Conservation (phyloP, 2,888 invertebrate genomes). For the Plagodis pulveraria region DNA sequence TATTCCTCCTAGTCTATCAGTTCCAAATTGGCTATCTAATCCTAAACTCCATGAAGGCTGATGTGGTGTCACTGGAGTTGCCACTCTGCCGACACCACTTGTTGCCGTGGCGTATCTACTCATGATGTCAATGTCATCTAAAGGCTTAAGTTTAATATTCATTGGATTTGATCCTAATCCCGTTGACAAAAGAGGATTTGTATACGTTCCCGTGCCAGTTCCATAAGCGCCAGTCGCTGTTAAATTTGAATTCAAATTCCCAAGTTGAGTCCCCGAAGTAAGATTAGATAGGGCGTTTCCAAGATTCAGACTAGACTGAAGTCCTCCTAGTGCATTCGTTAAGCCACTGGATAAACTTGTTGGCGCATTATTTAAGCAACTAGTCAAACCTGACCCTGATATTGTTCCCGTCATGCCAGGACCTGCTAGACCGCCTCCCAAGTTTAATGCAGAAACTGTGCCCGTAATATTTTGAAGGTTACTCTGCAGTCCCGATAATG, state of each 20-base stretch:
- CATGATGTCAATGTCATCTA: slow-evolving; percentile 89
- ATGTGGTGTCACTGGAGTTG: slow-evolving; percentile 87
- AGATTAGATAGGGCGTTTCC: slow-evolving; percentile 74
- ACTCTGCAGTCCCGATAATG: slow-evolving; percentile 77
- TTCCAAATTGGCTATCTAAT: slow-evolving; percentile 85
- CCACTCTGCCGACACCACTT: slow-evolving; percentile 78
- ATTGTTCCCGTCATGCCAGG: slow-evolving; percentile 80
- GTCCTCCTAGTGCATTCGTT: slow-evolving; percentile 70
- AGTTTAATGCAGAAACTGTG: slow-evolving; percentile 72
- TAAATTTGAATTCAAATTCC: slow-evolving; percentile 72
- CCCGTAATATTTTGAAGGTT: slow-evolving; percentile 77
- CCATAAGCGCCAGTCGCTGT: slow-evolving; percentile 69
- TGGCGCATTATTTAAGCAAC: slow-evolving; percentile 75
- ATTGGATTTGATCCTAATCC: slow-evolving; percentile 85
- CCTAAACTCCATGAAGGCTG: slow-evolving; percentile 85
- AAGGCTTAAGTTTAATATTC: slow-evolving; percentile 88
- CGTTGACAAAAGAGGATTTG: slow-evolving; percentile 86
- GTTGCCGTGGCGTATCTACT: slow-evolving; percentile 81
- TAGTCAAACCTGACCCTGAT: slow-evolving; percentile 75
- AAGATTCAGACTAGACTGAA: slow-evolving; percentile 72
- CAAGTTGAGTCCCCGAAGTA: slow-evolving; percentile 71
- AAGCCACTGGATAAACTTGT: slow-evolving; percentile 74
- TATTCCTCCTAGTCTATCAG: slow-evolving; percentile 83
- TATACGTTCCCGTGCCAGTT: slow-evolving; percentile 83
- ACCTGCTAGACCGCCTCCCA: slow-evolving; percentile 73